Evolutionary conservation across 2,888 invertebrate species (phyloP), one percentile per base, ranked within the genome.

Genomic region (Phortica magna): DNA sequence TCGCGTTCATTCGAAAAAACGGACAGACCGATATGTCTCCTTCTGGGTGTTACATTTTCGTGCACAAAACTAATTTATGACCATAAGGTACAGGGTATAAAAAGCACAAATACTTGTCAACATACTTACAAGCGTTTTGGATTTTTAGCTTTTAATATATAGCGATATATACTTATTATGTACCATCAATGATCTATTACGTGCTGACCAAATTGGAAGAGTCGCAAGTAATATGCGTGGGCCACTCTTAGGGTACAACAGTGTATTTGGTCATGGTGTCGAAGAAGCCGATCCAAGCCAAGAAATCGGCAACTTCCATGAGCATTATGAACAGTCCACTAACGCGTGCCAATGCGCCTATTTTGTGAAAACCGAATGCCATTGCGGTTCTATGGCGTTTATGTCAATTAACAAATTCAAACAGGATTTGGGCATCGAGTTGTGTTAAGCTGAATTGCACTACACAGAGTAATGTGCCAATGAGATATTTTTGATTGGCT

Each of bases 191-290:
- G 83, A 94, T 98, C 77, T 95, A 97, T 89, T 95, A 96, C 83
- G 93, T 94, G 1, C 90, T 90, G 17, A 22, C 78, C 2, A 7
- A 57, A 0, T 90, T 89, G 0, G 87, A 84, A 2, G 78, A 87
- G 65, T 22, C 74, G 4, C 76, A 90, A 72, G 73, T 90, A 17
- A 85, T 88, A 17, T 98, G 98, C 90, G 93, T 98, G 61, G 98
- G 98, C 0, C 98, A 98, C 91, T 98, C 97, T 0, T 98, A 98
- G 95, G 98, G 98, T 0, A 96, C 96, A 0, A 95, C 96, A 0
- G 93, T 95, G 85, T 94, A 95, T 82, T 95, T 95, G 88, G 95
- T 95, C 0, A 84, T 89, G 87, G 82, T 84, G 77, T 87, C 89
- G 3, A 83, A 87, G 79, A 80, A 14, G 31, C 84, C 89, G 5